Evolutionary conservation across 2,888 invertebrate genomes (phyloP), one percentile per base, ranked within the genome.

Genomic region (Chymomyza fuscimana): DNA sequence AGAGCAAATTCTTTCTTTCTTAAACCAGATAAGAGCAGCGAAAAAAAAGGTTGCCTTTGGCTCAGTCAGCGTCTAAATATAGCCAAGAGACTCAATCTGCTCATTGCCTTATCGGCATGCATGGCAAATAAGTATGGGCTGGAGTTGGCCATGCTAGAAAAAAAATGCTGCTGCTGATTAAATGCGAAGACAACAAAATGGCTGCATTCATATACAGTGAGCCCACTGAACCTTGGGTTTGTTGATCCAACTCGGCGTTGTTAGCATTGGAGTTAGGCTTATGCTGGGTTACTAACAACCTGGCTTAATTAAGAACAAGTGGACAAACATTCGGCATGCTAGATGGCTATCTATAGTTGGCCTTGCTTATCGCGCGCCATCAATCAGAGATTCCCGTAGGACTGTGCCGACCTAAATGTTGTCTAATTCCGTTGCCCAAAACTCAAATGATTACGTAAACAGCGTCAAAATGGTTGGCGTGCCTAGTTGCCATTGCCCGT

Each of bases 251-350:
- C 40, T 4, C 12, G 40, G 12, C 4, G 12, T 46, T 46, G 40
- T 22, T 22, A 10, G 58, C 19, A 56, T 63, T 60, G 46, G 22
- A 59, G 65, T 29, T 50, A 56, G 61, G 52, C 36, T 46, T 10
- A n/a, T 25, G 67, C n/a, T 19, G 56, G 59, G 40, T 51, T 64
- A 71, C 68, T 70, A 74, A 73, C 78, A 81, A 81, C 74, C 78
- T 86, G 87, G 85, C 85, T 84, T 84, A 84, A 84, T 84, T 84
- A 84, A 86, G 87, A 84, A 84, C 82, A 82, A 84, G 85, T 86
- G 67, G 74, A 71, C 77, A 84, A 84, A 84, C 79, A 84, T 16
- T 7, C 1, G 54, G 19, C 54, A 19, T 54, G 22, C 54, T 16
- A 22, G 16, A 36, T 32, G 29, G 36, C 40, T 46, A 46, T 46